Evolutionary conservation across 2,888 invertebrate genomes (phyloP), one percentile per base, ranked within the genome.

Genomic region (Luperina testacea): DNA sequence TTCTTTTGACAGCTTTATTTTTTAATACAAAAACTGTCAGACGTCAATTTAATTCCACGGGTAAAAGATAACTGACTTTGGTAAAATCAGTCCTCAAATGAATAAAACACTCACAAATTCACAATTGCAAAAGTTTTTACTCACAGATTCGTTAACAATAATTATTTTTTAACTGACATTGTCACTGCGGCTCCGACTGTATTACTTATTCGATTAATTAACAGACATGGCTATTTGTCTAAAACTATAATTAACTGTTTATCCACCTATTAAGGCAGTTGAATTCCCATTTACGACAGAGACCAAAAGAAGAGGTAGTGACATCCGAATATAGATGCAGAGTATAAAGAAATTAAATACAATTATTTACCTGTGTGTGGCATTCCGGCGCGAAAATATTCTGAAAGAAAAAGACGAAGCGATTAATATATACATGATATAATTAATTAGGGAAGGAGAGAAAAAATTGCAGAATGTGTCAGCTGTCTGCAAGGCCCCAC

Each of bases 321-420:
- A 13, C 48, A 68, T 32, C 38, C n/a, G 8, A 76, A n/a, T 8
- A 77, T 64, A 72, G 38, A 57, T 53, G 24, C 51, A 42, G 61
- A n/a, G 20, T 65, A 74, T 78, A 68, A 74, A 83, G 57, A 76
- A 78, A 82, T 75, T 77, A 79, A 77, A 80, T 53, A 51, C 59
- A 73, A 71, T 81, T 83, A 78, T 78, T 93, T 94, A 96, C 96
- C 96, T 93, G 96, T 96, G 86, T 96, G 96, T 83, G 96, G 96
- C 96, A 96, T 96, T 88, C 87, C 92, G 90, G 79, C 72, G 87
- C 57, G 80, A 78, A 79, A 82, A 68, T 80, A 76, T 85, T 89
- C 88, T 93, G 93, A 89, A 88, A 87, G 79, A 89, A 89, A 90
- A 86, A 85, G 57, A 80, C 17, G 63, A 53, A 57, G 61, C 73